These are phyloP conservation scores for Calyptomena viridis DNA, from an alignment of 2,113 vertebrate genomes.

Conservation along the genomic window DNA sequence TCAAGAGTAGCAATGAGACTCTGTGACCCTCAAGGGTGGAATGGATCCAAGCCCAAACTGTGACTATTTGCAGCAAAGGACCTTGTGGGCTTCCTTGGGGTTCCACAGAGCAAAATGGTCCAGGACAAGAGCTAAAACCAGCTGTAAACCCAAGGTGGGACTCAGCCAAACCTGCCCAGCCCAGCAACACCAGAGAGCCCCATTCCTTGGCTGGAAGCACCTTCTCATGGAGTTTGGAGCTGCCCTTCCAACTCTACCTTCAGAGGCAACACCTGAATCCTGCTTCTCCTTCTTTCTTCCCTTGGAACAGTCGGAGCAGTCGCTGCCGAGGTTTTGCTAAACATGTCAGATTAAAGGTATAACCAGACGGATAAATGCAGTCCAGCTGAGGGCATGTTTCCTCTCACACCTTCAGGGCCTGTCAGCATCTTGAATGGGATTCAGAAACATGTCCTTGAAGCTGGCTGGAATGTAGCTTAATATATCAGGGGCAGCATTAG, in stretches of 20 bases:
- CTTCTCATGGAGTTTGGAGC: background rate
- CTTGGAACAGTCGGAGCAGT: background rate
- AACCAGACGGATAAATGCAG: constrained; percentile 40
- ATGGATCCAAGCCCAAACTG: background rate
- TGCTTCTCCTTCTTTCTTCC: background rate
- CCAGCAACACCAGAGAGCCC: background rate
- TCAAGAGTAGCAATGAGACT: background rate
- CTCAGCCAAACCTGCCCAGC: background rate
- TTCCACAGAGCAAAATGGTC: accelerated
- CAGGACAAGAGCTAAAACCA: background rate
- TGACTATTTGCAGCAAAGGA: background rate
- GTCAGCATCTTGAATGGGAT: constrained; percentile 47
- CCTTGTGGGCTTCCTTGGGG: background rate
- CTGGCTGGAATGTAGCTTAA: constrained; percentile 13
- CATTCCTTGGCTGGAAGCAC: background rate
- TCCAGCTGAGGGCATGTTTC: constrained; percentile 46
- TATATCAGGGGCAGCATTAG: constrained; percentile 1
- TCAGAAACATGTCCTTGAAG: constrained; percentile 62
- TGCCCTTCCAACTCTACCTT: background rate
- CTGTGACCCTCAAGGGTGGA: background rate
- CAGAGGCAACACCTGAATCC: constrained; percentile 33
- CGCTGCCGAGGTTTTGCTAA: constrained; percentile 39
- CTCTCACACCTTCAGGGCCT: constrained; percentile 22
- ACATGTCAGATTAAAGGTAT: constrained; percentile 63
- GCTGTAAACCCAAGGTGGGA: accelerated